Evolutionary conservation across 2,113 vertebrate genomes (phyloP).

Genomic region (Epinephelus cyanopodus): DNA sequence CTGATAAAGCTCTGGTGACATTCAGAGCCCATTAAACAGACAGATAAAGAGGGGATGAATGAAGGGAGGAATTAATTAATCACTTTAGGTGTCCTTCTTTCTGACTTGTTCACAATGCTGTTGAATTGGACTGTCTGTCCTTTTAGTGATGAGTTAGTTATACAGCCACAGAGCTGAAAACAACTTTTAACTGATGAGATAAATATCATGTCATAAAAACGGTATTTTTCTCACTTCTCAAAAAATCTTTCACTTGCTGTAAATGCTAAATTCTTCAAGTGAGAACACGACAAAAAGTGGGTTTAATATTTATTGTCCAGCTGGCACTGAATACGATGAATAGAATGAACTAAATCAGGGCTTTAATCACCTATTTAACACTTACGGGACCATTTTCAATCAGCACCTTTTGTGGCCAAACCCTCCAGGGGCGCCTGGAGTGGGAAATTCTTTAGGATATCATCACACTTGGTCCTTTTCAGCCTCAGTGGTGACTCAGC

Average conservation of each 20-base stretch:
- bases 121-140: neutral
- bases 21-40: conserved; percentile 41
- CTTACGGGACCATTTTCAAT: too few species aligned
- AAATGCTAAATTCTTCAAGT: neutral
- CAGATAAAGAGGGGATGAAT: conserved; percentile 23
- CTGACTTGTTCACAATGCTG: neutral
- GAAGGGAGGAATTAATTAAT: neutral
- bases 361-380: too few species aligned
- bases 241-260: neutral
- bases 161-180: neutral
- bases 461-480: too few species aligned
- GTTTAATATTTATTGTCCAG: neutral
- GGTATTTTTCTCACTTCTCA: neutral
- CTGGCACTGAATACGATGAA: neutral
- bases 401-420: too few species aligned
- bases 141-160: neutral
- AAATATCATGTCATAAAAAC: neutral
- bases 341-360: too few species aligned
- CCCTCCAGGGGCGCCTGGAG: too few species aligned
- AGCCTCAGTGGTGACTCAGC: too few species aligned
- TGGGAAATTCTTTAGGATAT: too few species aligned
- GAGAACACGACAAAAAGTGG: neutral
- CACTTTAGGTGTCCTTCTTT: neutral
- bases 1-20: conserved; percentile 60
- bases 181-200: neutral